A percentile compares a stretch with the other conserved stretches of the same genome.
These are phyloP conservation scores for Orthosia gothica DNA, from an alignment of 2,888 invertebrate genomes.

Conservation along the genomic window DNA sequence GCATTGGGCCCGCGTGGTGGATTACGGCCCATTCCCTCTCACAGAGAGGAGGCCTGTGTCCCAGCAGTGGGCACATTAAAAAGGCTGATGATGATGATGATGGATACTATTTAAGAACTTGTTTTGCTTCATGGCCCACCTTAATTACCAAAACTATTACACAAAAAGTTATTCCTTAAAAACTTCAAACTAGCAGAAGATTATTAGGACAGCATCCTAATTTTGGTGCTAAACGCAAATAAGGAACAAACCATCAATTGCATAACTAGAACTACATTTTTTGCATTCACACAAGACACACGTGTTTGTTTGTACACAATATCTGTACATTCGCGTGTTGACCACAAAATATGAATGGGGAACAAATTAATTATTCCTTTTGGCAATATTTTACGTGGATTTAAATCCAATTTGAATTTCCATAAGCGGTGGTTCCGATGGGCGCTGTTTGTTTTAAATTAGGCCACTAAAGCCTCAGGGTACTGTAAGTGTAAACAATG, in stretches of 20 bases:
- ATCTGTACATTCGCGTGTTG: neutral
- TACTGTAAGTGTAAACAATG: neutral
- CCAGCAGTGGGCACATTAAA: no score
- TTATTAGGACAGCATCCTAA: no score
- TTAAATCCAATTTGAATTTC: constrained; percentile 53
- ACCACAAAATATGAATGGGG: constrained; percentile 24
- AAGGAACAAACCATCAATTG: neutral
- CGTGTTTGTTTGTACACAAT: constrained; percentile 14
- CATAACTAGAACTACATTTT: neutral
- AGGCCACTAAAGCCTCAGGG: constrained; percentile 7
- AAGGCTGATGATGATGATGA: no score
- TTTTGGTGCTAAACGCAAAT: no score
- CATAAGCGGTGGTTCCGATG: constrained; percentile 29
- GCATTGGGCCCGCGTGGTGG: no score
- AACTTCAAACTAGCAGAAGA: no score
- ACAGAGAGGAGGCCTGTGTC: no score
- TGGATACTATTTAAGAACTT: neutral
- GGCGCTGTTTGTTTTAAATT: constrained; percentile 50
- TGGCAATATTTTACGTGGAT: constrained; percentile 46
- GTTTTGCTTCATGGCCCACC: neutral
- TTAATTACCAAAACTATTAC: no score
- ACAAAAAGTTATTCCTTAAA: no score
- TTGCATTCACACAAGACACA: neutral
- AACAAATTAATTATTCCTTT: constrained; percentile 42
- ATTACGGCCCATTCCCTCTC: no score